Conservation (phyloP, 2,113 vertebrate genomes). For the Hippocampus guttulatus region DNA sequence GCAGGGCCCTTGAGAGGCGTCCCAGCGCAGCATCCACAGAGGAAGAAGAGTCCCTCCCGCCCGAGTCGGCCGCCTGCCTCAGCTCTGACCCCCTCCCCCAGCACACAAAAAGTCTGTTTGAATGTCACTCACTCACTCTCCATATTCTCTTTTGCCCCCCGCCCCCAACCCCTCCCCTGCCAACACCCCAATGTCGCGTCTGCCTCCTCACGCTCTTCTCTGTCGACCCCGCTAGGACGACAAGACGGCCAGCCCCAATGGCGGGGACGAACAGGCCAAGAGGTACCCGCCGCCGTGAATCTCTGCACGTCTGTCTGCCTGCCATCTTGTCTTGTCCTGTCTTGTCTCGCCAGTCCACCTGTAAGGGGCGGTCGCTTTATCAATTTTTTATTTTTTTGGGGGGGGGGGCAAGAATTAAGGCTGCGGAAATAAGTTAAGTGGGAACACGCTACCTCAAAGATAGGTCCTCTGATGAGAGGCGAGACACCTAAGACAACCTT, state of each 20-base stretch:
- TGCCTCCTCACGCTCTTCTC: slow-evolving; percentile 96
- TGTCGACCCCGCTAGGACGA: slow-evolving; percentile 98
- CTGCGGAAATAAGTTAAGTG: no score
- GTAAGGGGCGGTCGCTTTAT: no score
- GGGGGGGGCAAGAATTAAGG: no score
- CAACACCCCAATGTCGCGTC: slow-evolving; percentile 90
- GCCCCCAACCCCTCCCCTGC: slow-evolving; percentile 81
- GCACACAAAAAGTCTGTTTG: slow-evolving; percentile 75
- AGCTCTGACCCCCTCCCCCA: slow-evolving; percentile 51
- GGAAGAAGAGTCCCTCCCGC: slow-evolving; percentile 72
- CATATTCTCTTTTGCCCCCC: slow-evolving; percentile 84
- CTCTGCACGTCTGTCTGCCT: background rate
- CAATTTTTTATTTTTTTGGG: no score
- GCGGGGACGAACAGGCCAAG: slow-evolving; percentile 89
- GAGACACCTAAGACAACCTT: no score
- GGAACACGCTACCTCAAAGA: no score
- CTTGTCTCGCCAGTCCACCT: no score
- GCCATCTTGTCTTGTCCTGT: no score
- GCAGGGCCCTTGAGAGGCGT: slow-evolving; percentile 97
- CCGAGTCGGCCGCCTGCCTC: slow-evolving; percentile 65
- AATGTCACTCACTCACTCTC: slow-evolving; percentile 61
- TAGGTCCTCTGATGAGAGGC: no score
- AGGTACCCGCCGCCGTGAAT: slow-evolving; percentile 69
- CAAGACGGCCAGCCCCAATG: slow-evolving; percentile 88
- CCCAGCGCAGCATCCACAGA: slow-evolving; percentile 69